Conservation (phyloP, 2,888 invertebrate genomes). For the Dicycla oo region DNA sequence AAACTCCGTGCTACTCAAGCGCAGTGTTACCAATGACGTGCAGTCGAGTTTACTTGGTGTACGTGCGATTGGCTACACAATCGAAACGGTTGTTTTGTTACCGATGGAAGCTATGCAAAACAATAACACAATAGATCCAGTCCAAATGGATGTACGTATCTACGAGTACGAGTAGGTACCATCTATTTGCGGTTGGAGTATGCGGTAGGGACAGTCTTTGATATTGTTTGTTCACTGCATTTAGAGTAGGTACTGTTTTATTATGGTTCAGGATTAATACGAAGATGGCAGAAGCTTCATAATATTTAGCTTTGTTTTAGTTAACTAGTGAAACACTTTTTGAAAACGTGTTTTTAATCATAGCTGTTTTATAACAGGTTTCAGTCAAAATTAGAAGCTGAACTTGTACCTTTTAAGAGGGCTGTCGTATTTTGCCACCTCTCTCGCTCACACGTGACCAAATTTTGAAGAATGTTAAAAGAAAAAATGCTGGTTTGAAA, state of each 20-base stretch:
- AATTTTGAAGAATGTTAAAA: too few species aligned
- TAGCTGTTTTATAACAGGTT: not conserved
- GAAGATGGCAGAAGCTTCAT: not conserved
- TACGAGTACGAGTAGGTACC: not conserved
- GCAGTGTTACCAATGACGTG: not conserved
- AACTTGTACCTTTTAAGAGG: not conserved
- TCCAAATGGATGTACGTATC: conserved; percentile 2
- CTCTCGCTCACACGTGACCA: too few species aligned
- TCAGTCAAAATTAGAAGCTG: not conserved
- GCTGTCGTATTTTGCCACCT: too few species aligned
- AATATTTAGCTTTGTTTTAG: not conserved
- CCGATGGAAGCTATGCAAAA: conserved; percentile 38
- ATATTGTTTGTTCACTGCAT: conserved; percentile 10
- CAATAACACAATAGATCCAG: conserved; percentile 49
- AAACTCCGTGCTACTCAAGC: not conserved
- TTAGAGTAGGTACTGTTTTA: conserved; percentile 5
- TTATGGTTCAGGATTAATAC: not conserved
- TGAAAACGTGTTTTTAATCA: not conserved
- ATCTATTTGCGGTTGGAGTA: conserved; percentile 12
- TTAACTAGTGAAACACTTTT: not conserved
- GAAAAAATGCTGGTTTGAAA: too few species aligned
- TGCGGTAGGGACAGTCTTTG: not conserved
- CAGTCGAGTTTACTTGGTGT: not conserved
- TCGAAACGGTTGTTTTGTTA: conserved; percentile 43
- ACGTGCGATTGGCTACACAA: conserved; percentile 30